phyloP scores from a whole-genome alignment of 1,140 invertebrate genomes.

The Heterodera schachtii region DNA sequence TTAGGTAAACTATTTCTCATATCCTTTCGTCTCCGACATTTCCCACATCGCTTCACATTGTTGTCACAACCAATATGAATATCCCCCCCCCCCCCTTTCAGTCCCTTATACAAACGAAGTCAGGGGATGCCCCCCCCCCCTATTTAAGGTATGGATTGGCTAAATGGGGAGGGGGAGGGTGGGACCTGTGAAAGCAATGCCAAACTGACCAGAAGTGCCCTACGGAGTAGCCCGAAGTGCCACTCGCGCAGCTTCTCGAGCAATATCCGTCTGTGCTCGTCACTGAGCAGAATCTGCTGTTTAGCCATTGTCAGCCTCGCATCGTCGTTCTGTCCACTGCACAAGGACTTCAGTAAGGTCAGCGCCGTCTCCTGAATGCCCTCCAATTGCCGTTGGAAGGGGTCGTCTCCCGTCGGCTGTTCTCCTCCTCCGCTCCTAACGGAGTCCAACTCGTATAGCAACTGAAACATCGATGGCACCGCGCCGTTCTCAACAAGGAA shows the following conservation, averaged over 20 bases:
- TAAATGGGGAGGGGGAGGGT: background rate
- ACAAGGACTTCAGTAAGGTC: constrained; percentile 39
- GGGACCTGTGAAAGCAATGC: background rate
- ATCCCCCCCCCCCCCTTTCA: no score
- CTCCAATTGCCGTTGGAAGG: background rate
- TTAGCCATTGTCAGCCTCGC: constrained; percentile 11
- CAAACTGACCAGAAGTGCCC: constrained; percentile 20
- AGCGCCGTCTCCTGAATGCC: constrained; percentile 39
- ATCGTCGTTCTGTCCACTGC: constrained; percentile 23
- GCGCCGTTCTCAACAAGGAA: constrained; percentile 37
- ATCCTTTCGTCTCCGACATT: no score
- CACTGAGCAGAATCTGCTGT: constrained; percentile 30
- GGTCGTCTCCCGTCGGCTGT: background rate
- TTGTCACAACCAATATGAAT: no score
- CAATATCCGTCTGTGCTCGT: constrained; percentile 25
- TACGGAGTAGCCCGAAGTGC: constrained; percentile 28
- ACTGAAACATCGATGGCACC: constrained; percentile 32
- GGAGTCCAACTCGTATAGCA: constrained; percentile 46
- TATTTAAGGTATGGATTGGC: no score
- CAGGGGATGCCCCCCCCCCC: no score
- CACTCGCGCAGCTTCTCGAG: constrained; percentile 29
- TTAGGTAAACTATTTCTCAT: no score
- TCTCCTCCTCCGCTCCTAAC: constrained; percentile 16
- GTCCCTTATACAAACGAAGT: no score
- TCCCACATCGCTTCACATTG: no score